Evolutionary conservation across 2,797 vertebrate species (phyloP), one percentile per base, ranked within the genome.

Genomic region (Bufotes viridis): DNA sequence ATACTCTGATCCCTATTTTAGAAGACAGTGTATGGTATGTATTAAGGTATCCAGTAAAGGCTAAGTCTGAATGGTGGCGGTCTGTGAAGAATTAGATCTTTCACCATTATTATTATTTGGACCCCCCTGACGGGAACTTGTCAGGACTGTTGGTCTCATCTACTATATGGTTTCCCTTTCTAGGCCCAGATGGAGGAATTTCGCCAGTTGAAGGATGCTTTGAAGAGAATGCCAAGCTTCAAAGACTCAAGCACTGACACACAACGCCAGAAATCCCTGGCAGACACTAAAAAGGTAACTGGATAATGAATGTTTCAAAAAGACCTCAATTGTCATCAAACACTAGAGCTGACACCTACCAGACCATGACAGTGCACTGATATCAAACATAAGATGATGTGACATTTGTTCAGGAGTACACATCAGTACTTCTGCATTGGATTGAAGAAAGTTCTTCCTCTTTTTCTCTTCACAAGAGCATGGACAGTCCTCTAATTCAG

Each of bases 181-280:
- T 89, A 95, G 94, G 89, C 91, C 4, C 94, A 94, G 90, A 91
- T 94, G 91, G 93, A 94, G 15, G 94, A 95, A 90, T 95, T 94
- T 90, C 91, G 93, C 69, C 94, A 95, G 91, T 90, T 94, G 22
- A 95, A 93, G 88, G 93, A 94, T 34, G 92, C 92, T 26, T 91
- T 94, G 0, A 94, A 93, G 83, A 95, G 90, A 90, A 95, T 95
- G 93, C 94, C 94, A 29, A 94, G 94, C 72, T 92, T 94, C 88
- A 93, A 94, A 90, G 93, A 91, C 72, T 87, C 67, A 34, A 90
- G 84, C 10, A 34, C 69, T n/a, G 88, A 53, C 61, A 91, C 90
- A 51, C 90, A 80, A 74, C 91, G 91, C 24, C 72, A 76, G 51
- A 79, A 87, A 24, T 0, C 87, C 26, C 91, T 92, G 87, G 81